phyloP scores from a whole-genome alignment of 2,113 vertebrate genomes.

The Gymnogyps californianus region DNA sequence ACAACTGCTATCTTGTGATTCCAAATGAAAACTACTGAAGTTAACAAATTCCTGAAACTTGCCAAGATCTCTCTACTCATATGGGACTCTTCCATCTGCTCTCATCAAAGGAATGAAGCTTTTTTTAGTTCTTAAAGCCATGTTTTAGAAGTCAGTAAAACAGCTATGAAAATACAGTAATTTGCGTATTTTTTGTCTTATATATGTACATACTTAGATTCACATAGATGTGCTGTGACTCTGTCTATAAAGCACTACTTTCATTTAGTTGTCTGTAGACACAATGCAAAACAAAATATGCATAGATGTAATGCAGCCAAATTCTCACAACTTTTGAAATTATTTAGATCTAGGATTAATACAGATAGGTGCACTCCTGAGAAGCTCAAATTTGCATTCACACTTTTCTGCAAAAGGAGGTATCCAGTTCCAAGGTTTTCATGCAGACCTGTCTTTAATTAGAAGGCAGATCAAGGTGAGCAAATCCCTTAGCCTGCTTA shows the following conservation, averaged over 20 bases:
- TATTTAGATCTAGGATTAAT: neutral
- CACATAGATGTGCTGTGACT: neutral
- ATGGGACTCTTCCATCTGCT: neutral
- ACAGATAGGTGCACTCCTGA: neutral
- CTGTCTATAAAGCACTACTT: neutral
- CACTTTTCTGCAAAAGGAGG: neutral
- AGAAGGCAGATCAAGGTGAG: slow-evolving; percentile 42
- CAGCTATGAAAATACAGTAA: neutral
- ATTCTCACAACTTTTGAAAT: neutral
- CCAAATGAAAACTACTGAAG: neutral
- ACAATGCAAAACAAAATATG: neutral
- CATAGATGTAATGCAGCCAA: neutral
- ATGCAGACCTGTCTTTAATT: neutral
- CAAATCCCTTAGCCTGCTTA: neutral
- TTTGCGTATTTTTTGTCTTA: neutral
- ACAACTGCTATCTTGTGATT: neutral
- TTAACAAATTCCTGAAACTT: neutral
- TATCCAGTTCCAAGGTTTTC: neutral
- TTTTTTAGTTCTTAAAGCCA: neutral
- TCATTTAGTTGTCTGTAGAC: neutral
- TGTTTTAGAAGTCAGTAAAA: neutral
- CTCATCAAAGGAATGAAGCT: neutral
- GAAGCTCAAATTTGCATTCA: neutral
- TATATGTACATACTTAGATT: neutral
- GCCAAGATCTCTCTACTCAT: neutral